Conservation (phyloP, 2,888 invertebrate genomes). For the Calameuta pallipes region DNA sequence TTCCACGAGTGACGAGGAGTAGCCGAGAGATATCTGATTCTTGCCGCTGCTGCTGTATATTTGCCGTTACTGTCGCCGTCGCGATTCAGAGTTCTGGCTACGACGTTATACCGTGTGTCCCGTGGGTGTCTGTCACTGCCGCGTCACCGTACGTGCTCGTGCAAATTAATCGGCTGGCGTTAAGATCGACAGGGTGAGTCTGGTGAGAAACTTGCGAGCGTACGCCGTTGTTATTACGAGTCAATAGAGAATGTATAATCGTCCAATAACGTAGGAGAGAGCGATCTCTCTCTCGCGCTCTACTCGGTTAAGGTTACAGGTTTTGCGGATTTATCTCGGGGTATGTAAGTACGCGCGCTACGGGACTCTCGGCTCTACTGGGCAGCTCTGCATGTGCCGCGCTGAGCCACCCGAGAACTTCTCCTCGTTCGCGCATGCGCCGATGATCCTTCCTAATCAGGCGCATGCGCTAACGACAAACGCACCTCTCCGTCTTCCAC, state of each 20-base stretch:
- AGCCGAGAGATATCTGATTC: neutral
- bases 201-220: neutral
- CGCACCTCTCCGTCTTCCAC: slow-evolving; percentile 23
- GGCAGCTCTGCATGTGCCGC: slow-evolving; percentile 23
- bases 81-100: slow-evolving; percentile 23
- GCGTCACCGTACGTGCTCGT: slow-evolving; percentile 3
- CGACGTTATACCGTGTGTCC: neutral
- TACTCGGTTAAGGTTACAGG: slow-evolving; percentile 29
- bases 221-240: slow-evolving; percentile 1
- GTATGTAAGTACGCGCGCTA: slow-evolving; percentile 48
- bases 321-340: slow-evolving; percentile 30
- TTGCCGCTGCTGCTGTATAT: neutral
- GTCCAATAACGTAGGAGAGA: slow-evolving; percentile 18
- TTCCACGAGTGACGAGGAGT: neutral
- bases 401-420: slow-evolving; percentile 22
- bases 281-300: slow-evolving; percentile 31
- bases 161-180: neutral
- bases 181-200: neutral
- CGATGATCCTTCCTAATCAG: neutral
- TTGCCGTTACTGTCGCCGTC: slow-evolving; percentile 8
- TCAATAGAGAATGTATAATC: neutral
- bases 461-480: neutral
- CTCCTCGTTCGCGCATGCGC: slow-evolving; percentile 35
- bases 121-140: slow-evolving; percentile 5
- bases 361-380: slow-evolving; percentile 59